Evolutionary conservation across 2,113 vertebrate species (phyloP).

Genomic region (Ciconia boyciana): DNA sequence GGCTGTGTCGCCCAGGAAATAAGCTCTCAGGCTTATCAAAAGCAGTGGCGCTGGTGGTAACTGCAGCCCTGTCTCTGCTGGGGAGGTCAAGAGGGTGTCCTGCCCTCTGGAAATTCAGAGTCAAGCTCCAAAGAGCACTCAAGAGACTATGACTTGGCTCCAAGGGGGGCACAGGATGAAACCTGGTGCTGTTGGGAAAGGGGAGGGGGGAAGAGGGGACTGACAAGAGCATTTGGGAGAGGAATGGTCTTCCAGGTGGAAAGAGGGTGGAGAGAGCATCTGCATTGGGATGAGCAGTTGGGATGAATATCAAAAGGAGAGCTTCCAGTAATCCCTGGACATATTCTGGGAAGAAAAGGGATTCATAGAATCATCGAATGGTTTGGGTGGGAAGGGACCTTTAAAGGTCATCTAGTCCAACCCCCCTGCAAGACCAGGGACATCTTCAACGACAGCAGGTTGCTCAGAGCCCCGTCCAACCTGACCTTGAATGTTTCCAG

Average conservation of each 20-base stretch:
- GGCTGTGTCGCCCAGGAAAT: conserved; percentile 42
- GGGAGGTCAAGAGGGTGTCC: neutral
- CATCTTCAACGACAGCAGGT: neutral
- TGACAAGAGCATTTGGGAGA: neutral
- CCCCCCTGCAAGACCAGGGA: neutral
- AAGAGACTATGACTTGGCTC: neutral
- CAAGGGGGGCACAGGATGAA: neutral
- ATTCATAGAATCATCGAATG: neutral
- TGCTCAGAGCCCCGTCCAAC: neutral
- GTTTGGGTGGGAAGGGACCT: neutral
- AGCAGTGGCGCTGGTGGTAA: neutral
- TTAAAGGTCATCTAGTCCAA: neutral
- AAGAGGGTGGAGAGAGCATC: neutral
- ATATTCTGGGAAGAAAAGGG: neutral
- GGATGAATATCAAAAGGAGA: neutral
- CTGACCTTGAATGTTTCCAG: neutral
- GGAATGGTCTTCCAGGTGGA: fast-evolving
- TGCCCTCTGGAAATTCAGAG: neutral
- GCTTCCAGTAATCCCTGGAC: neutral
- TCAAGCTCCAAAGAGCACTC: neutral
- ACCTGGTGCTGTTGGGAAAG: neutral
- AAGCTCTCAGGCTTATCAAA: neutral
- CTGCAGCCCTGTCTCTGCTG: too few species aligned
- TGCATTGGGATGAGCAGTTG: neutral
- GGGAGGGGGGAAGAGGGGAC: neutral